Evolutionary conservation across 2,888 invertebrate species (phyloP).

Genomic region (Cetonia aurata): DNA sequence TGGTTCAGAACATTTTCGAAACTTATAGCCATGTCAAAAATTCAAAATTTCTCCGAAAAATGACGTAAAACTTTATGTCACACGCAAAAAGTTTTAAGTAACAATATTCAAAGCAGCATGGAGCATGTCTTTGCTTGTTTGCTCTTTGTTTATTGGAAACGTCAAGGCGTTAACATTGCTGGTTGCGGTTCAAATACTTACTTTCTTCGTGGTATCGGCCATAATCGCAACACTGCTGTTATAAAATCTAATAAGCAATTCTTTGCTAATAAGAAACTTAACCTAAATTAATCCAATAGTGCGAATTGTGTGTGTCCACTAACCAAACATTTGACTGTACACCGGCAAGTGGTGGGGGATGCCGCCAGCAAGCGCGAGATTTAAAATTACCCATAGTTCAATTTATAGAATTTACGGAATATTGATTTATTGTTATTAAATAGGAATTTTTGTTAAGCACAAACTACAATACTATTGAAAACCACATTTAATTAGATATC

Average conservation of each 20-base stretch:
- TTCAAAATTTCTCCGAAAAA: conserved; percentile 19
- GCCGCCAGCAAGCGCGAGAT: conserved; percentile 8
- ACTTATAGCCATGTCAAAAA: conserved; percentile 32
- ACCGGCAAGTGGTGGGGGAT: neutral
- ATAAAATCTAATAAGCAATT: conserved; percentile 37
- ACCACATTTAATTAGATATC: too few species aligned
- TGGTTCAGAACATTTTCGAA: conserved; percentile 6
- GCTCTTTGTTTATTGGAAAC: conserved; percentile 19
- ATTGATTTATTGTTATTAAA: neutral
- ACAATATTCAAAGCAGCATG: neutral
- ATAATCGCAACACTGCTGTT: conserved; percentile 29
- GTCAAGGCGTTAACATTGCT: neutral
- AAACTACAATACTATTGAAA: too few species aligned
- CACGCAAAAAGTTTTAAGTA: conserved; percentile 8
- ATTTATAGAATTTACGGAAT: neutral
- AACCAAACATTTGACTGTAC: conserved; percentile 21
- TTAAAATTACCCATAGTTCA: conserved; percentile 16
- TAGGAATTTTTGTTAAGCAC: too few species aligned
- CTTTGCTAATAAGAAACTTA: conserved; percentile 45
- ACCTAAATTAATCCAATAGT: conserved; percentile 42
- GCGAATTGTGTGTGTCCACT: conserved; percentile 2
- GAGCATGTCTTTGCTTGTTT: conserved; percentile 15
- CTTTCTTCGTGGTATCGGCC: conserved; percentile 39
- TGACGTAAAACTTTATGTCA: conserved; percentile 27
- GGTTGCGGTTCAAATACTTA: conserved; percentile 12